Evolutionary conservation across 2,888 invertebrate genomes (phyloP), one percentile per base, ranked within the genome.

Genomic region (Troides helena): DNA sequence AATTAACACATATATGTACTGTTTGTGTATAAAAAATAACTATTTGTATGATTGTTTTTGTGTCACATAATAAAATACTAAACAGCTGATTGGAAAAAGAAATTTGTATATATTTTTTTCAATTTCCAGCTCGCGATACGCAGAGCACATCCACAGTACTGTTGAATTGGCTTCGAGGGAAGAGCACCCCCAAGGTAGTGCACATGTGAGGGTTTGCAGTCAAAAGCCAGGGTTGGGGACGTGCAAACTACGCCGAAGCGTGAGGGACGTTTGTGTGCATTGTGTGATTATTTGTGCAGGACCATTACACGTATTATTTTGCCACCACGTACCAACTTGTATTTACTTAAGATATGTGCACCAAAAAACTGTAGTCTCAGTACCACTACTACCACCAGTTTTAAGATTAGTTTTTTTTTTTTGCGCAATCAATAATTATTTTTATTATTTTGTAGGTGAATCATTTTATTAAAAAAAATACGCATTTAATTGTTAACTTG

Each of bases 91-190:
- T 30, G 5, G 30, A 4, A 30, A 30, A 30, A 25, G 0, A 30
- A 30, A 39, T 1, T 39, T 39, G 1, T 10, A 46, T 43, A 10
- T 46, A 76, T 50, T 65, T 53, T 62, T 58, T 76, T 78, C 78
- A 78, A 70, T 77, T 94, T 93, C 69, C 87, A 97, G 96, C 96
- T 77, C 95, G 96, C 80, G 95, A 96, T 81, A 94, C 95, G 65
- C 96, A 96, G 85, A 96, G 96, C 83, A 95, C 97, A 43, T 95
- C 96, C 70, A 96, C 96, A 74, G 95, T 96, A 72, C 94, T 97
- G 64, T 88, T 97, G 74, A 96, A 97, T 87, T 97, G 97, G 97
- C 92, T 97, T 71, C 95, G 96, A 94, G 97, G 97, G 73, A 95
- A 95, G 83, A 95, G 95, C 79, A 94, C 95, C 43, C 94, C 95